Percentiles rank a stretch among this genome's conserved stretches.
Evolutionary conservation across 2,888 invertebrate species (phyloP).

Genomic region (Athetis lepigone): DNA sequence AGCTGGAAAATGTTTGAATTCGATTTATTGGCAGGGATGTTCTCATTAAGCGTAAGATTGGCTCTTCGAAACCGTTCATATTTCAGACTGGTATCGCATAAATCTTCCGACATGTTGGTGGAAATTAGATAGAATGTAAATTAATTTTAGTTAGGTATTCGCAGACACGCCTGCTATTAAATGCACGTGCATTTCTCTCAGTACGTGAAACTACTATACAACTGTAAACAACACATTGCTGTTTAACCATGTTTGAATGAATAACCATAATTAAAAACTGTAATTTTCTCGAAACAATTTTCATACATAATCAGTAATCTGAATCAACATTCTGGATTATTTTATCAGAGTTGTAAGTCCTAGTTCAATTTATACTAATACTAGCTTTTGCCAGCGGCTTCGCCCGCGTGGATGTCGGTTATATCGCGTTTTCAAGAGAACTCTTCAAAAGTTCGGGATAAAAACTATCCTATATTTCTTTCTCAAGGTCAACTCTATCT

Average conservation of each 20-base stretch:
- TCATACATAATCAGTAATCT: neutral
- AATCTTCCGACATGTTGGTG: neutral
- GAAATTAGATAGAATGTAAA: slow-evolving; percentile 3
- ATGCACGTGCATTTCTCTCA: slow-evolving; percentile 1
- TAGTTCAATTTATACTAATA: neutral
- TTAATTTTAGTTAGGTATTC: neutral
- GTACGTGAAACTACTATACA: slow-evolving; percentile 4
- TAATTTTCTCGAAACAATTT: neutral
- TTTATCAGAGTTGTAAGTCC: neutral
- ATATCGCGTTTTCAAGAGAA: too few relatives aligned
- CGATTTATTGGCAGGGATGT: neutral
- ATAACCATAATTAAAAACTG: neutral
- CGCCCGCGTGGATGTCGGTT: too few relatives aligned
- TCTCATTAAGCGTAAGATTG: neutral
- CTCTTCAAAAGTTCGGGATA: too few relatives aligned
- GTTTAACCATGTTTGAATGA: neutral
- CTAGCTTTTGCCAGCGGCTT: too few relatives aligned
- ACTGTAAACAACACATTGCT: neutral
- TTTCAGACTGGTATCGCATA: neutral
- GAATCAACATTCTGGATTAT: neutral
- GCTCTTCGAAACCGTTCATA: neutral
- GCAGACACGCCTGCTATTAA: slow-evolving; percentile 2
- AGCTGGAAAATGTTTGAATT: too few relatives aligned
- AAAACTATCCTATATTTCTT: too few relatives aligned
- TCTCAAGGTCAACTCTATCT: too few relatives aligned